Base-by-base conservation (phyloP, 2,113 vertebrate species). In the Melospiza georgiana region DNA sequence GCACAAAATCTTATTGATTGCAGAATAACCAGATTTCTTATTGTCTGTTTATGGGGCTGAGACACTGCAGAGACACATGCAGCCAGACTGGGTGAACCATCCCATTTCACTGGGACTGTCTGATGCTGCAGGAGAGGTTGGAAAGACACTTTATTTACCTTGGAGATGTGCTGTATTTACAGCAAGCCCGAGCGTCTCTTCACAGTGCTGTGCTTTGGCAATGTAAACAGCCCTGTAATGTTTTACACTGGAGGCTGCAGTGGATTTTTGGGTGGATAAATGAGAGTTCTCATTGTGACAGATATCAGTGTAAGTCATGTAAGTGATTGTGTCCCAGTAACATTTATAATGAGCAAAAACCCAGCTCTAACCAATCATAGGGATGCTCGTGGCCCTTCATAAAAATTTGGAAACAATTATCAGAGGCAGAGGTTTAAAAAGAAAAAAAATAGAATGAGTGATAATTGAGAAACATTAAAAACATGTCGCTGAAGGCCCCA, bases 41-140 rank as follows among this genome's bases (percentile, higher is more conserved):
- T 27, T 67, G 33, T 49, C 23, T 80, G 21, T 65, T 63, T 41
- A 22, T 5, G 24, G 52, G 17, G 43, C 71, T 58, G 31, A 66
- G 84, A 28, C 31, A 39, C 62, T 6, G 2, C 1, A 2, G 28
- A 21, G 55, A n/a, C 55, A 16, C 33, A 10, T 0, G 0, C 9
- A 20, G 66, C 44, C 4, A 2, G 55, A 49, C 48, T 2, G 18
- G 41, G 2, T 31, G 57, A 84, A 21, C 69, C 37, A 4, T 75
- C 44, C 35, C 43, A 75, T 71, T 71, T 63, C 35, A 1, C 28
- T 15, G 65, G 49, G 41, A 33, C 54, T 88, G 33, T 51, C 61
- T 68, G 67, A 33, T 90, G 58, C 66, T 6, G 2, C 0, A 2
- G 35, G 61, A 84, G 66, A 75, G n/a, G 23, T 11, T 67, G 24